Evolutionary conservation across 1,140 invertebrate genomes (phyloP), one percentile per base, ranked within the genome.

Genomic region (Lordiphosa stackelbergi): DNA sequence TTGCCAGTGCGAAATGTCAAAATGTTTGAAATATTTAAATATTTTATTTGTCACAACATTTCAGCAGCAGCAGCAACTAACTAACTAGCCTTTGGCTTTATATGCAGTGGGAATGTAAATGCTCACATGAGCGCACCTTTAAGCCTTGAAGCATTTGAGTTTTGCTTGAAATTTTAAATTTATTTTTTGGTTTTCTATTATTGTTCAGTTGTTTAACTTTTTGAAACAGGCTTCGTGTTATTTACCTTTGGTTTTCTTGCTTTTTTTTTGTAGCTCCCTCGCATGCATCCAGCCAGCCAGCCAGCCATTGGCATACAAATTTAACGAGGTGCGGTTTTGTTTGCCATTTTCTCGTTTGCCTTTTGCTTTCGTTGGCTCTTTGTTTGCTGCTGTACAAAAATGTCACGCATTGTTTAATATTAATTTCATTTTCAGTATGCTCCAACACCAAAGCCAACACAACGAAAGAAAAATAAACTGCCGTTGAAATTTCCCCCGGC

Each of bases 21-120:
- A 79, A 81, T 75, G 63, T 81, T 79, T 81, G 52, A 69, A 59
- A 60, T 81, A 73, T 79, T 81, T 79, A 75, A 81, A 79, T 81
- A 79, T 79, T 79, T 79, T 65, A 79, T 83, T 75, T 79, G 75
- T 79, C 71, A 73, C 66, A 71, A 46, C 62, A 69, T 69, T 69
- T 66, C 48, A 31, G 43, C 43, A 34, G 13, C 43, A 34, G 13
- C 43, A 34, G 5, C 42, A 51, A 28, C 19, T 24, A 13, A 24
- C 36, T 51, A 36, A 51, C 22, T 51, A 12, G 36, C 36, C 34
- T 36, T 8, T 45, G 28, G n/a, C 61, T 47, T 64, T 62, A 63
- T 66, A 55, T 58, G 59, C 19, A 40, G 4, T 0, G 22, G 22
- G 22, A 5, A 24, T 5, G 22, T 24, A 6, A 24, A 24, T 24